Conservation (phyloP, 2,888 invertebrate genomes). For the Drosophila longiperda region DNA sequence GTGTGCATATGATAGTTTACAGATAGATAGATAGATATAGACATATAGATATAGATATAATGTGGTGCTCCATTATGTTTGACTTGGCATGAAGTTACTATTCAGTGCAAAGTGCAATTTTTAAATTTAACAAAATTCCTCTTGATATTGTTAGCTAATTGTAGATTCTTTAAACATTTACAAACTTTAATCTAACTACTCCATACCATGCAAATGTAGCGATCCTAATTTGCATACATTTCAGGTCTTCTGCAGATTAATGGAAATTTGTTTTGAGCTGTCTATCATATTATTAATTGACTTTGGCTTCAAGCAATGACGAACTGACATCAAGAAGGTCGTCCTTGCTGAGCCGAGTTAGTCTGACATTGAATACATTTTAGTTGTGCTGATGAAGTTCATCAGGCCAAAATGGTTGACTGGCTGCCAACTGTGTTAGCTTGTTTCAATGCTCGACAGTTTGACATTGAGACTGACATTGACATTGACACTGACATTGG, state of each 20-base stretch:
- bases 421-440: slow-evolving; percentile 42
- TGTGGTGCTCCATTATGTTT: slow-evolving; percentile 20
- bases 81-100: slow-evolving; percentile 18
- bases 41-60: slow-evolving; percentile 31
- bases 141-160: not conserved
- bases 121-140: not conserved
- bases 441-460: slow-evolving; percentile 61
- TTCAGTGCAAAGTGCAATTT: not conserved
- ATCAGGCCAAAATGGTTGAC: slow-evolving; percentile 50
- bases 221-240: slow-evolving; percentile 43
- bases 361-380: slow-evolving; percentile 73
- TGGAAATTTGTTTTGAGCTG: slow-evolving; percentile 63
- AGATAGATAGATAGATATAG: slow-evolving; percentile 28
- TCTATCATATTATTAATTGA: slow-evolving; percentile 67
- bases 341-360: slow-evolving; percentile 39
- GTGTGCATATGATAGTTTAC: slow-evolving; percentile 35
- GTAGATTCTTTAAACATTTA: not conserved
- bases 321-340: slow-evolving; percentile 35
- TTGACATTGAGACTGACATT: slow-evolving; percentile 66
- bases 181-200: not conserved
- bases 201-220: slow-evolving; percentile 15
- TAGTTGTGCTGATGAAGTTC: slow-evolving; percentile 72
- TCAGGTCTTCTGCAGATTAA: slow-evolving; percentile 60
- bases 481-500: slow-evolving; percentile 61
- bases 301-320: slow-evolving; percentile 49